phyloP scores from a whole-genome alignment of 2,113 vertebrate species.

The Craseonycteris thonglongyai region DNA sequence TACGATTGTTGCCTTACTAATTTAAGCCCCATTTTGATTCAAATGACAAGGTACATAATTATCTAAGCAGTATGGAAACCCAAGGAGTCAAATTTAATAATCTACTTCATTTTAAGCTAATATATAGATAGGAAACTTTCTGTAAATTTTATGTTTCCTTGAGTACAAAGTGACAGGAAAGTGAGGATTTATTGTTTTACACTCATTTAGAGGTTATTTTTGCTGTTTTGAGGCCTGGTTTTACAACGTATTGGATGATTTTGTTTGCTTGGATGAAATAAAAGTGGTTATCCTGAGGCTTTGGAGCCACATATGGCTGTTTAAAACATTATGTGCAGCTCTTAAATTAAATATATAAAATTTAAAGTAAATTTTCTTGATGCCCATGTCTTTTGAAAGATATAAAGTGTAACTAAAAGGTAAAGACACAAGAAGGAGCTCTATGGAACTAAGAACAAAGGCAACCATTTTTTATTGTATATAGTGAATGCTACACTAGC shows the following conservation, averaged over 20 bases:
- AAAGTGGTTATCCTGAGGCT: neutral
- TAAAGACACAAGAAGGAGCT: slow-evolving; percentile 25
- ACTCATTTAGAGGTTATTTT: neutral
- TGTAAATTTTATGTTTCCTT: slow-evolving; percentile 24
- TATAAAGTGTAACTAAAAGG: slow-evolving; percentile 1
- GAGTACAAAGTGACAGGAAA: neutral
- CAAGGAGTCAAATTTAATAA: neutral
- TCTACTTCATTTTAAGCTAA: slow-evolving; percentile 23
- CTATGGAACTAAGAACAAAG: slow-evolving; percentile 1
- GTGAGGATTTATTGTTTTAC: neutral
- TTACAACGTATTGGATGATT: neutral
- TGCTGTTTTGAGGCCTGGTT: neutral
- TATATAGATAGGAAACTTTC: neutral
- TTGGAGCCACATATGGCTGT: neutral
- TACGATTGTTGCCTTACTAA: neutral
- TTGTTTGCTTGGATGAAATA: slow-evolving; percentile 25
- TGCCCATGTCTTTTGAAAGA: slow-evolving; percentile 12
- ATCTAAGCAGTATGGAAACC: neutral
- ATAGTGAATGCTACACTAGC: neutral
- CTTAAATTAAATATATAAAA: slow-evolving; percentile 33
- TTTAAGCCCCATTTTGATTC: neutral
- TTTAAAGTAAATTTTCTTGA: neutral
- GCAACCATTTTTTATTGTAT: neutral
- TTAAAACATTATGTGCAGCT: neutral
- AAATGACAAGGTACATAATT: neutral